A percentile compares a stretch with the other conserved stretches of the same genome.
Evolutionary conservation across 2,888 invertebrate species (phyloP).

Genomic region (Dryococelus australis): DNA sequence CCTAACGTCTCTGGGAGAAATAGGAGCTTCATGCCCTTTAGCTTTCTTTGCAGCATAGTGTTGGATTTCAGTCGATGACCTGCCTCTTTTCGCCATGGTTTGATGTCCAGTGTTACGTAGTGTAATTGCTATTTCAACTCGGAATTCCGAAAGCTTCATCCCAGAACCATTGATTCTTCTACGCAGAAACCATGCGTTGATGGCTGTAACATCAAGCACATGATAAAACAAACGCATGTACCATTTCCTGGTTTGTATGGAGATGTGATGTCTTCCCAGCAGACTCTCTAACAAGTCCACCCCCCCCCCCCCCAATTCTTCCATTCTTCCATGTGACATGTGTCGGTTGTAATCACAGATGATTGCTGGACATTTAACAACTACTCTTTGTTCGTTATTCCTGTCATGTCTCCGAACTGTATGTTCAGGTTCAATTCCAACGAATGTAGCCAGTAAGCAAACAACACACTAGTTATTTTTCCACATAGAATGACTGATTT

Average conservation of each 20-base stretch:
- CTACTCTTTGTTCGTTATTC: background rate
- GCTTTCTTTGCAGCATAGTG: background rate
- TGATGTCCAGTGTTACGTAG: background rate
- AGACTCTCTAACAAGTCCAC: background rate
- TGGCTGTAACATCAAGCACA: background rate
- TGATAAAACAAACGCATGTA: background rate
- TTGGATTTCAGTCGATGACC: background rate
- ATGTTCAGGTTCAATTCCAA: background rate
- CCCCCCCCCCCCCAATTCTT: too few species aligned
- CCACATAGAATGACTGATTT: background rate
- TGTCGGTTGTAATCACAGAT: background rate
- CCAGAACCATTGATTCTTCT: background rate
- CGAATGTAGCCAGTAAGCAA: background rate
- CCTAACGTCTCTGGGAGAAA: background rate
- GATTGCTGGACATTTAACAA: background rate
- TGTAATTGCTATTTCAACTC: background rate
- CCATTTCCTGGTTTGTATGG: background rate
- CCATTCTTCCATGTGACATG: too few species aligned
- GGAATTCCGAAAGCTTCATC: background rate
- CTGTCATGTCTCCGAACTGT: background rate
- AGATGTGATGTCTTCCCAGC: background rate
- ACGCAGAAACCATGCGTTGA: background rate
- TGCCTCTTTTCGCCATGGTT: background rate
- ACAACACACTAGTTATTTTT: background rate
- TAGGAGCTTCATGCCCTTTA: background rate